Percentiles rank a stretch among this genome's conserved stretches.
Conservation (phyloP, 2,797 vertebrate species). For the Darevskia mixta region DNA sequence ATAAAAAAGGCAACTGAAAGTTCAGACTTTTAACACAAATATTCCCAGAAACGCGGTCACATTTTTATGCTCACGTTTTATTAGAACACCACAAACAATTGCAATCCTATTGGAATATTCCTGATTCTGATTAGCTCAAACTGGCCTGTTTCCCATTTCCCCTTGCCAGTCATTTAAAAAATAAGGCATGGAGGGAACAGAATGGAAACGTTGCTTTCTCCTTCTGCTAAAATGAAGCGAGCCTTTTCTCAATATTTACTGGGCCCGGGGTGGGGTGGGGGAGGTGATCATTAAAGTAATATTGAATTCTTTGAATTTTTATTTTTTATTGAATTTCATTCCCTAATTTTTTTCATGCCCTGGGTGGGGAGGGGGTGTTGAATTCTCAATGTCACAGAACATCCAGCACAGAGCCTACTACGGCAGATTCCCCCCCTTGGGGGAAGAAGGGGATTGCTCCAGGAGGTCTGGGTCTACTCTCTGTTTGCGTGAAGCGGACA, state of each 20-base stretch:
- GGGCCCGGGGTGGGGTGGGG: background rate
- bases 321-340: slow-evolving; percentile 40
- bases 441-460: slow-evolving; percentile 63
- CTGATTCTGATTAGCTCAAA: slow-evolving; percentile 58
- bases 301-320: slow-evolving; percentile 58
- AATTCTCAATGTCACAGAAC: slow-evolving; percentile 71
- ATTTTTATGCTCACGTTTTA: slow-evolving; percentile 60
- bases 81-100: slow-evolving; percentile 66
- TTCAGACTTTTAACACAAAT: slow-evolving; percentile 45
- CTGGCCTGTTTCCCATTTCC: slow-evolving; percentile 51
- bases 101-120: slow-evolving; percentile 63
- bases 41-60: slow-evolving; percentile 57
- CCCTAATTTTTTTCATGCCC: slow-evolving; percentile 44
- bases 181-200: background rate
- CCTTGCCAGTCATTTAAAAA: slow-evolving; percentile 51
- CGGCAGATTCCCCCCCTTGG: slow-evolving; percentile 57
- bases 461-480: slow-evolving; percentile 74
- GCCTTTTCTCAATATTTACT: slow-evolving; percentile 4
- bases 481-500: slow-evolving; percentile 81
- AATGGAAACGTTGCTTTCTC: background rate
- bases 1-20: slow-evolving; percentile 65
- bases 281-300: slow-evolving; percentile 46
- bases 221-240: background rate
- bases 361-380: slow-evolving; percentile 21
- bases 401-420: slow-evolving; percentile 65